Evolutionary conservation across 2,888 invertebrate genomes (phyloP).

Genomic region (Cataglyphis rosenhaueri): DNA sequence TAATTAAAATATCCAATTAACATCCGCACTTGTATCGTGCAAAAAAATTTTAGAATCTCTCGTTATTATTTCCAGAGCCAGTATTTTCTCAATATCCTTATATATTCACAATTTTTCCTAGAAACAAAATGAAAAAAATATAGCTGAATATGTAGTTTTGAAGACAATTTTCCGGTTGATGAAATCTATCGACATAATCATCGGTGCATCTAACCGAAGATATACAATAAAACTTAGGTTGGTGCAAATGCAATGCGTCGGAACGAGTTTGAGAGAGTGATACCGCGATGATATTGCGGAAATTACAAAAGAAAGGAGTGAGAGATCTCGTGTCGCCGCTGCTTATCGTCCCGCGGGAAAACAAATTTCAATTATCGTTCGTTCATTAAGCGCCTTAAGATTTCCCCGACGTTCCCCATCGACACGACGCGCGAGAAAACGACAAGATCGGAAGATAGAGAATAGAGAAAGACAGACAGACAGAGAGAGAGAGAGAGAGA

Average conservation of each 20-base stretch:
- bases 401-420: not conserved
- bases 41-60: not conserved
- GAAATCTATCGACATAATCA: not conserved
- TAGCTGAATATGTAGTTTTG: not conserved
- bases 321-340: not conserved
- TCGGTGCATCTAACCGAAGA: not conserved
- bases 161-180: not conserved
- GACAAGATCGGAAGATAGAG: slow-evolving; percentile 23
- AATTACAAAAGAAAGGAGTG: slow-evolving; percentile 15
- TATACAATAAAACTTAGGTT: slow-evolving; percentile 18
- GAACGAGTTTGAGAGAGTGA: not conserved
- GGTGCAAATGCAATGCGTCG: slow-evolving; percentile 29
- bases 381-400: slow-evolving; percentile 44
- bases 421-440: slow-evolving; percentile 23
- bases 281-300: slow-evolving; percentile 26
- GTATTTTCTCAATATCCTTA: not conserved
- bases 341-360: slow-evolving; percentile 33
- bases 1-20: not conserved
- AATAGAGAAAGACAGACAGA: slow-evolving; percentile 32
- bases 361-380: slow-evolving; percentile 62
- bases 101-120: not conserved
- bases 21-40: not conserved
- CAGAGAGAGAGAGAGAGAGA: not conserved
- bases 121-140: not conserved
- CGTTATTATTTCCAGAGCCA: not conserved